These are phyloP conservation scores for Tragulus kanchil DNA, from an alignment of 2,113 vertebrate genomes.

Conservation along the genomic window DNA sequence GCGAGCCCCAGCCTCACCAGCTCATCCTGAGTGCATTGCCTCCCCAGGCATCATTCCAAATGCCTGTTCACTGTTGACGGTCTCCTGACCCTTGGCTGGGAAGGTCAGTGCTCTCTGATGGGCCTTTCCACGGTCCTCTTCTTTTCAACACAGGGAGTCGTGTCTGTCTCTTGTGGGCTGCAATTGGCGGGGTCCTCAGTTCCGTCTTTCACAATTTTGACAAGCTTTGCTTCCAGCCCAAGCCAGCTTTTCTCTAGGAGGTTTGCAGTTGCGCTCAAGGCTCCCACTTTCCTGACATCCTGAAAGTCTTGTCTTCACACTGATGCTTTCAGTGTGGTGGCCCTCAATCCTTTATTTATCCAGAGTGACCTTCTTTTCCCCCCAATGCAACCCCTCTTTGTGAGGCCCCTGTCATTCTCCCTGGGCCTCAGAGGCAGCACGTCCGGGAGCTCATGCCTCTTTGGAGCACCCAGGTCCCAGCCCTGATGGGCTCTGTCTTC, in stretches of 20 bases:
- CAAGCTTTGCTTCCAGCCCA: not conserved
- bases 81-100: not conserved
- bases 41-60: not conserved
- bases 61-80: not conserved
- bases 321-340: not conserved
- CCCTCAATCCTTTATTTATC: not conserved
- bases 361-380: not conserved
- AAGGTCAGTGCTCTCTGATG: not conserved
- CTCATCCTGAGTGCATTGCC: not conserved
- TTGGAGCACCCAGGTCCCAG: fast-evolving
- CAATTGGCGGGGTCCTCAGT: not conserved
- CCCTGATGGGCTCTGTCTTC: not conserved
- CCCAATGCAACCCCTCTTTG: not conserved
- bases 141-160: not conserved
- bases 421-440: not conserved
- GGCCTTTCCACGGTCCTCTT: not conserved
- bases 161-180: not conserved
- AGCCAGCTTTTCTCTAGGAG: not conserved
- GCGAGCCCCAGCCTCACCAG: not conserved
- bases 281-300: not conserved
- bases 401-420: not conserved
- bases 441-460: not conserved
- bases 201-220: not conserved
- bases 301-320: not conserved
- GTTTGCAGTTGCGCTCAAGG: not conserved